These are phyloP conservation scores for Danionella cerebrum DNA, from an alignment of 2,113 vertebrate genomes.

Conservation along the genomic window DNA sequence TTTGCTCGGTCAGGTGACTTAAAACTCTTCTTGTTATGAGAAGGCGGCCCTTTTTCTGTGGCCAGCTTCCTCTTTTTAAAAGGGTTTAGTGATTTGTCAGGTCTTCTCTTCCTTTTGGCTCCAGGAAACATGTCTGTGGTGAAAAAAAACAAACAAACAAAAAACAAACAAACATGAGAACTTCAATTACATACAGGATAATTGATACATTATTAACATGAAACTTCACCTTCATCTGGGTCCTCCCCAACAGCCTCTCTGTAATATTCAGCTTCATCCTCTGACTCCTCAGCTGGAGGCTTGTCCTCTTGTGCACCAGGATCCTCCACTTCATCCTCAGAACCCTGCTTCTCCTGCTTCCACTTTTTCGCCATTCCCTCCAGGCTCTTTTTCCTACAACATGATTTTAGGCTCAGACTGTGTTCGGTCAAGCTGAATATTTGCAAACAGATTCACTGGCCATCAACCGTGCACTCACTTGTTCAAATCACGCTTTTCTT, in stretches of 20 bases:
- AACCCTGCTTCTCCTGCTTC: background rate
- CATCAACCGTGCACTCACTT: conserved; percentile 65
- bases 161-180: too few species aligned
- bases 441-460: too few species aligned
- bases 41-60: background rate
- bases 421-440: too few species aligned
- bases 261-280: conserved; percentile 82
- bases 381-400: conserved; percentile 79
- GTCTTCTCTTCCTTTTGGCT: conserved; percentile 46
- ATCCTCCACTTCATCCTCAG: conserved; percentile 74
- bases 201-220: background rate
- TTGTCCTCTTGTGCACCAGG: conserved; percentile 61
- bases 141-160: background rate
- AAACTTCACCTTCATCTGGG: conserved; percentile 73
- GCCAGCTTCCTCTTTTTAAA: conserved; percentile 55
- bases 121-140: conserved; percentile 66
- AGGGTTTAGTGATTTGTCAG: conserved; percentile 25
- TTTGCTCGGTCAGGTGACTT: background rate
- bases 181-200: background rate
- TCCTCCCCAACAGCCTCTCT: conserved; percentile 81
- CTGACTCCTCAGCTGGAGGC: conserved; percentile 54
- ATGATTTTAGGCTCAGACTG: too few species aligned
- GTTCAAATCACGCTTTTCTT: conserved; percentile 60
- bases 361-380: conserved; percentile 71
- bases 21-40: background rate